Evolutionary conservation across 2,797 vertebrate species (phyloP), one percentile per base, ranked within the genome.

Genomic region (Peromyscus melanophrys): DNA sequence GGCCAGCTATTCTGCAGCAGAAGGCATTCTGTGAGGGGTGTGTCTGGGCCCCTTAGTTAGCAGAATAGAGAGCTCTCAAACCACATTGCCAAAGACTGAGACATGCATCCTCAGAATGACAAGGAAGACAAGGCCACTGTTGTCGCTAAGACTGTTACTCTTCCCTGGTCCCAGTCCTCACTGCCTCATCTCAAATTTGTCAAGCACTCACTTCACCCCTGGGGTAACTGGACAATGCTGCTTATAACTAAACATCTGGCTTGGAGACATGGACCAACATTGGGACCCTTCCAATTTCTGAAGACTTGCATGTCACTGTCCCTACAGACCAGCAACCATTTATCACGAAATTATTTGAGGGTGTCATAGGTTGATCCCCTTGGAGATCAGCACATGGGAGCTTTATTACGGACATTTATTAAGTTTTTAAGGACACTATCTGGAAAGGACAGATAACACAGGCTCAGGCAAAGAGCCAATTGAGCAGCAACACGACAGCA

Each of bases 371-470:
- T 5, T 14, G 67, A 19, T 7, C 0, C 17, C 12, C 75, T 52
- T 29, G 2, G 55, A 71, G 67, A 29, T 9, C 0, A 1, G 25
- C 4, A 37, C 1, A 19, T 6, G n/a, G 29, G 27, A 21, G n/a
- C 2, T 25, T 90, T 19, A 76, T 21, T 89, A 37, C 59, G 31
- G 5, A 17, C 13, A 4, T 46, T 46, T 46, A 46, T 10, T 46
- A 46, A 2, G 5, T 57, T 96, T 89, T 63, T 29, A 59, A 55
- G 67, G 43, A 86, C 23, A 78, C n/a, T 31, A 52, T 10, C 40
- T 63, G 63, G 29, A 86, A 87, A 8, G 52, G 37, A 4, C 3
- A 31, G 77, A 13, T 43, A 34, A 25, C 10, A 6, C 13, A n/a
- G 23, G 13, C 27, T n/a, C 14, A 40, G 37, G 75, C 34, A 57